Conservation (phyloP, 1,140 invertebrate species). For the Drosophila simulans region DNA sequence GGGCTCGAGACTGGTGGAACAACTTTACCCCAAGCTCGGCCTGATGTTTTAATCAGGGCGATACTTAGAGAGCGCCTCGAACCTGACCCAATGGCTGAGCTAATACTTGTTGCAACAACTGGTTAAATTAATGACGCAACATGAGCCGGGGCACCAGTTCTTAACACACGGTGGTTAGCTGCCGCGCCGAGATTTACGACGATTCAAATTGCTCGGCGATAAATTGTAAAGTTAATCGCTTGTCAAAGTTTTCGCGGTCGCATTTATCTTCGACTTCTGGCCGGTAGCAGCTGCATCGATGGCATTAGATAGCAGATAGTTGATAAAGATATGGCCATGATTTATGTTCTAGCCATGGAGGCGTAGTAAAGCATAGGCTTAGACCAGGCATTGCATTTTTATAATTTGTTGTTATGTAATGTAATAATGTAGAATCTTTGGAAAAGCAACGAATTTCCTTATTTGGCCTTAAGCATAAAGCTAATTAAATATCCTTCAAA, state of each 20-base stretch:
- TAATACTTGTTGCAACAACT: conserved; percentile 72
- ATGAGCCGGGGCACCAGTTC: conserved; percentile 48
- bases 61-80: conserved; percentile 54
- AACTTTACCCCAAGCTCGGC: conserved; percentile 43
- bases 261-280: conserved; percentile 64
- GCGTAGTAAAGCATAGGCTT: conserved; percentile 19
- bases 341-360: conserved; percentile 15
- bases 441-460: not conserved
- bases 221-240: conserved; percentile 83
- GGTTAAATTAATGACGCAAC: conserved; percentile 80
- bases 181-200: conserved; percentile 68
- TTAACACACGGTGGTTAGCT: conserved; percentile 1
- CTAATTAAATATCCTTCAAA: no score
- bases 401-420: conserved; percentile 17
- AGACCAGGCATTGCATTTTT: not conserved
- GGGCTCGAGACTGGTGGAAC: conserved; percentile 7
- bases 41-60: conserved; percentile 78
- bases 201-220: conserved; percentile 67
- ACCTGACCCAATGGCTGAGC: conserved; percentile 59
- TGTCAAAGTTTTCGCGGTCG: conserved; percentile 78
- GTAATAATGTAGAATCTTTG: not conserved
- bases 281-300: conserved; percentile 41
- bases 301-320: conserved; percentile 42
- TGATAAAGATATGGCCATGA: conserved; percentile 33
- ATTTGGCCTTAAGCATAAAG: no score